Percentiles rank a stretch among this genome's conserved stretches.
phyloP scores from a whole-genome alignment of 2,113 vertebrate genomes.

The Alces alces region DNA sequence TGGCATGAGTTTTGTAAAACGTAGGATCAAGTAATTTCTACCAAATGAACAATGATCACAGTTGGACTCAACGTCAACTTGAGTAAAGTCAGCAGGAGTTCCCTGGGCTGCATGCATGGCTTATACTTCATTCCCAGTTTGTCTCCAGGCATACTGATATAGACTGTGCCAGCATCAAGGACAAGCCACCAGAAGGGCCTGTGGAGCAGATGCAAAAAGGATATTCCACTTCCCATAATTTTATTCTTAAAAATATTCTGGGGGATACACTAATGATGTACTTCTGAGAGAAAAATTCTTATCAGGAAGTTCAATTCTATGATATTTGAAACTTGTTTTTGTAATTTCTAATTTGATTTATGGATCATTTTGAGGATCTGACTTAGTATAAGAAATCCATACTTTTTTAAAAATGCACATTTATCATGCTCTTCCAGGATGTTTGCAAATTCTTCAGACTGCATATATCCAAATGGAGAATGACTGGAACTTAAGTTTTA shows the following conservation, averaged over 20 bases:
- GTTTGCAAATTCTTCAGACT: neutral
- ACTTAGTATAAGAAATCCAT: neutral
- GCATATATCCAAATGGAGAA: neutral
- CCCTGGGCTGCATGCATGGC: neutral
- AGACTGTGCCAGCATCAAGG: neutral
- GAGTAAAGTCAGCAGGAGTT: neutral
- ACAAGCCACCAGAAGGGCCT: neutral
- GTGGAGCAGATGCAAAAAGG: rapidly evolving
- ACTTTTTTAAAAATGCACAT: neutral
- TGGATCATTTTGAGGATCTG: neutral
- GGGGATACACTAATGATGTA: neutral
- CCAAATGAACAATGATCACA: neutral
- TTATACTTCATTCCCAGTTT: neutral
- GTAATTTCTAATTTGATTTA: neutral
- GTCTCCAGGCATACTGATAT: neutral
- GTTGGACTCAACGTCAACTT: neutral
- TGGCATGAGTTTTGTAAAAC: neutral
- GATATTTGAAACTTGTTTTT: neutral
- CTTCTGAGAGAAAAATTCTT: neutral
- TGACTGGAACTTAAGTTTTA: neutral
- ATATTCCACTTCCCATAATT: neutral
- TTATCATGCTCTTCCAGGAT: neutral
- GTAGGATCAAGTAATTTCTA: neutral
- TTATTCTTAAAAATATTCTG: neutral
- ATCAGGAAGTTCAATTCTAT: neutral